Base-by-base conservation (phyloP, 2,888 invertebrate species). In the Buathra laborator region DNA sequence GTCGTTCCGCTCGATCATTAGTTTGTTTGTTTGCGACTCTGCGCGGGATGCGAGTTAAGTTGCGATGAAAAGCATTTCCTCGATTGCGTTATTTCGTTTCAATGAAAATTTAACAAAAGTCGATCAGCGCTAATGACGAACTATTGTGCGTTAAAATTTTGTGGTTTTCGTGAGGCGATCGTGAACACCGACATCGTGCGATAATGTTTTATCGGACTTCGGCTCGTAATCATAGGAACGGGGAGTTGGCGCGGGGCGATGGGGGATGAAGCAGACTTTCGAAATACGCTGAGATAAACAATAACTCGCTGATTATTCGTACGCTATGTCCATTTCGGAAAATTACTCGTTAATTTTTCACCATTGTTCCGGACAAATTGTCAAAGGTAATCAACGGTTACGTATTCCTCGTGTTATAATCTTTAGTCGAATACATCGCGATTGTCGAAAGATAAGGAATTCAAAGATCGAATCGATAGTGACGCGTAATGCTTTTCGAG, bases 261-360 rank as follows among this genome's bases (percentile, higher is more conserved):
- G 37, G 6, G 6, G 37, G 37, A 37, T 37, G 19, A 29, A 29
- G 29, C 59, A 14, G 12, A 59, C 59, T 14, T 29, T 3, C 32
- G 32, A 59, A 32, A 32, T 16, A 6, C n/a, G 29, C n/a, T 37
- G 43, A 67, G 46, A 78, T 81, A 74, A 81, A 84, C 84, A 84
- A 84, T 81, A 70, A 81, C 72, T 43, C 77, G 32, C 74, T 84
- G 77, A 81, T 84, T 24, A 81, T 78, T n/a, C 32, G 44, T 44
- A 12, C 16, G 19, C 46, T 9, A 37, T 37, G 37, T 5, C 70
- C 37, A 12, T 32, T 29, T n/a, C 12, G 16, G 19, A 16, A 16
- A 16, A 16, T 56, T 66, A 29, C 37, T 71, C 72, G 68, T 62
- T 81, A 71, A 72, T 84, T 84, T 74, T 80, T 72, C 10, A 59